These are phyloP conservation scores for Micrasema longulum DNA, from an alignment of 1,140 invertebrate species.

Conservation along the genomic window DNA sequence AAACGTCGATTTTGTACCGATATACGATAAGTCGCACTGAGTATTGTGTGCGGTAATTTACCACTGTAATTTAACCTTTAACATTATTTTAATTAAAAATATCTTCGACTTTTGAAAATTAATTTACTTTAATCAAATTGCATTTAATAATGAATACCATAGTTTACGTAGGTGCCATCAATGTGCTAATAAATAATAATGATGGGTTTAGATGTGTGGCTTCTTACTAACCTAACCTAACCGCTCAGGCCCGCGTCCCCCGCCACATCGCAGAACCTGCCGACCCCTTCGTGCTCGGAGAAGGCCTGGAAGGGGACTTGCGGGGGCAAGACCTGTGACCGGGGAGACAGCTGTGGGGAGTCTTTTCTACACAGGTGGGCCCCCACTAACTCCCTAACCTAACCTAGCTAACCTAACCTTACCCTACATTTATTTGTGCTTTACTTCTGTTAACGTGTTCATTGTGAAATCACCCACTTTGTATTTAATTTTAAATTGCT, in stretches of 20 bases:
- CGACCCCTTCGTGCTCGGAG: conserved; percentile 41
- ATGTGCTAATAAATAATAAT: neutral
- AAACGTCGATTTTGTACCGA: no score
- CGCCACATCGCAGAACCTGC: conserved; percentile 49
- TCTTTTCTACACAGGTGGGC: conserved; percentile 38
- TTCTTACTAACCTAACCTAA: conserved; percentile 25
- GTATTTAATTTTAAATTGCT: no score
- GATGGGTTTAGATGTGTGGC: no score
- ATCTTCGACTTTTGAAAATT: no score
- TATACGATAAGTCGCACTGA: no score
- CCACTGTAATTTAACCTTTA: no score
- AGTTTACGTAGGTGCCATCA: no score
- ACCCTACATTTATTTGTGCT: neutral
- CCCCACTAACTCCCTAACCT: conserved; percentile 13
- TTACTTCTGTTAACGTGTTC: neutral
- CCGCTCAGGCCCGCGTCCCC: conserved; percentile 46
- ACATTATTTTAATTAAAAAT: no score
- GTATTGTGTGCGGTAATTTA: no score
- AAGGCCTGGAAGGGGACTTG: conserved; percentile 42
- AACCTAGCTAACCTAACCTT: neutral
- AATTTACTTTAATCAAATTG: no score
- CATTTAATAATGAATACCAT: no score
- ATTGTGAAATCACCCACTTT: no score
- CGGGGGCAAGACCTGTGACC: conserved; percentile 29
- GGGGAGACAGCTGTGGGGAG: conserved; percentile 46